These are phyloP conservation scores for Empidonax traillii DNA, from an alignment of 2,113 vertebrate species.

Conservation along the genomic window DNA sequence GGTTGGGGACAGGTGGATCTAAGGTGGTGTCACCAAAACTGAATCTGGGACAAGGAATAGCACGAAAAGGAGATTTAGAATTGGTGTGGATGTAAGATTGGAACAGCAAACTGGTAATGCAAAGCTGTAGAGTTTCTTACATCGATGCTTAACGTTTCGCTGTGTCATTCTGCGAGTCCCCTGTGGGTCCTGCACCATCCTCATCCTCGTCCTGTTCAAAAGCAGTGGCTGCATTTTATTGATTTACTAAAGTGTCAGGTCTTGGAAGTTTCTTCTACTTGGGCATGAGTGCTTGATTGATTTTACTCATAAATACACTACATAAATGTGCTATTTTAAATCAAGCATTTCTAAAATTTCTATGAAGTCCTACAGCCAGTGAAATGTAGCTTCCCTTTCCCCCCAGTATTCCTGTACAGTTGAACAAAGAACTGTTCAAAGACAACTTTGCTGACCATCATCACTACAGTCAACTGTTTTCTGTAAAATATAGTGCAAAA, in stretches of 20 bases:
- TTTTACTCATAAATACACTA: not conserved
- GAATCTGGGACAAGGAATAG: not conserved
- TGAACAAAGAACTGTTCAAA: not conserved
- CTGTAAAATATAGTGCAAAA: conserved; percentile 27
- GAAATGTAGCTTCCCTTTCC: conserved; percentile 15
- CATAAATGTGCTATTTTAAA: not conserved
- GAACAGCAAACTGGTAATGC: not conserved
- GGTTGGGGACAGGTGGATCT: not conserved
- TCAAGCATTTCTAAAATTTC: not conserved
- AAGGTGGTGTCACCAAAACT: not conserved
- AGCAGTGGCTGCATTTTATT: not conserved
- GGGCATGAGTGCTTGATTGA: not conserved
- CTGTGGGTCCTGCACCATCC: not conserved
- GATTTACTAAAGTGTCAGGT: not conserved
- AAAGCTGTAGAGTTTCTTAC: not conserved
- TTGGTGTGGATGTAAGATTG: not conserved
- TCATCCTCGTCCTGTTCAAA: not conserved
- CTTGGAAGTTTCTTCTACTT: not conserved
- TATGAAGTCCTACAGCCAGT: not conserved
- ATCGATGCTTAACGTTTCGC: not conserved
- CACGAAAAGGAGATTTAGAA: not conserved
- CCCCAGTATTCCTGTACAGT: not conserved
- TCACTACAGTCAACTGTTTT: not conserved
- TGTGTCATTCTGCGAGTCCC: rapidly evolving
- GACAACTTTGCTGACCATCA: not conserved